These are phyloP conservation scores for Meloe dianella DNA, from an alignment of 2,888 invertebrate species.

Conservation along the genomic window DNA sequence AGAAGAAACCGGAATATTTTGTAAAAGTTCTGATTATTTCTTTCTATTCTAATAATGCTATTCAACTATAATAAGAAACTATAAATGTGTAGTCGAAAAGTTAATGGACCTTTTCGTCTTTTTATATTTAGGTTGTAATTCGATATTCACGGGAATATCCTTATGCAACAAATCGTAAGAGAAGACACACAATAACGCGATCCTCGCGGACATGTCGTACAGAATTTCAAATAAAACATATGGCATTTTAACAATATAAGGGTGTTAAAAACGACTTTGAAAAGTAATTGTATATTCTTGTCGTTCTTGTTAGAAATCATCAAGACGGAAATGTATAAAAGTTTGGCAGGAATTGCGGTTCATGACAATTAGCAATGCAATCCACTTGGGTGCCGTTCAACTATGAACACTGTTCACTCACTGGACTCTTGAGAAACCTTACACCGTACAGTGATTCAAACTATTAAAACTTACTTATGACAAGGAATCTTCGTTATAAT, in stretches of 20 bases:
- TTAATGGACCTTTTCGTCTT: slow-evolving; percentile 2
- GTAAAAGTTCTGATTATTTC: no score
- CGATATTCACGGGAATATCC: slow-evolving; percentile 30
- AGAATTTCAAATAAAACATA: slow-evolving; percentile 41
- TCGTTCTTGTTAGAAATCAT: slow-evolving; percentile 20
- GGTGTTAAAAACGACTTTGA: slow-evolving; percentile 17
- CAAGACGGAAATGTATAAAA: background rate
- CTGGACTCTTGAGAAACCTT: slow-evolving; percentile 44
- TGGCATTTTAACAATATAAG: slow-evolving; percentile 13
- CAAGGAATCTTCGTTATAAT: slow-evolving; percentile 22
- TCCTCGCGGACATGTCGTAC: slow-evolving; percentile 37
- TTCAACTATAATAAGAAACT: background rate
- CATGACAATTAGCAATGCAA: slow-evolving; percentile 52
- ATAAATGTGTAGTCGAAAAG: background rate
- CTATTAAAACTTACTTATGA: slow-evolving; percentile 49
- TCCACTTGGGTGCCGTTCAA: slow-evolving; percentile 48
- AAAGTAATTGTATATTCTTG: slow-evolving; percentile 42
- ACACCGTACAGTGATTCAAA: slow-evolving; percentile 36
- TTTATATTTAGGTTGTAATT: slow-evolving; percentile 20
- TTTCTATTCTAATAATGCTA: background rate
- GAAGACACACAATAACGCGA: slow-evolving; percentile 38
- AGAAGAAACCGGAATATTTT: background rate
- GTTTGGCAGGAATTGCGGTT: slow-evolving; percentile 32
- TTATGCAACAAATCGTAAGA: slow-evolving; percentile 38
- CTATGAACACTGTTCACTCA: slow-evolving; percentile 45